phyloP scores from a whole-genome alignment of 2,797 vertebrate genomes.

The Eulemur rubriventer region DNA sequence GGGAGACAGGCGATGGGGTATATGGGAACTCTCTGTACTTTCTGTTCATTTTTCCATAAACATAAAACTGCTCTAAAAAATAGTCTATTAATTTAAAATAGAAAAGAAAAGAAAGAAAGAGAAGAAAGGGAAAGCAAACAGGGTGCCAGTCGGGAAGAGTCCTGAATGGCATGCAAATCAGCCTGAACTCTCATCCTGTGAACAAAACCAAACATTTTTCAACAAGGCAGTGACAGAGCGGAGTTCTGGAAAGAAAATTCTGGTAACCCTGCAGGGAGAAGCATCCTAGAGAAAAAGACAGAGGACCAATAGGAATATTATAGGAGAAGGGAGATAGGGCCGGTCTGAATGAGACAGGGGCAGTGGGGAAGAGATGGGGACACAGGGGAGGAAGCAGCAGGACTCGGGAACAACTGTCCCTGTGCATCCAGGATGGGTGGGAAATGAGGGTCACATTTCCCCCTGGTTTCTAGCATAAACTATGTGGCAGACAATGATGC shows the following conservation, averaged over 20 bases:
- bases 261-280: neutral
- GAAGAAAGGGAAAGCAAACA: neutral
- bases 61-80: neutral
- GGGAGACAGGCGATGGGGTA: neutral
- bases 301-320: neutral
- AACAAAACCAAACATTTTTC: neutral
- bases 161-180: neutral
- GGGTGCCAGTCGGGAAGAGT: neutral
- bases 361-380: neutral
- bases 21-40: neutral
- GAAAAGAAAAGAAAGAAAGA: neutral
- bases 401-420: neutral
- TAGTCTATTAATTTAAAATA: neutral
- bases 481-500: neutral
- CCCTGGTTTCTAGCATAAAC: neutral
- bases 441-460: neutral
- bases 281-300: neutral
- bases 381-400: neutral
- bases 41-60: neutral
- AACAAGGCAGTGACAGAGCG: neutral
- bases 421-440: neutral
- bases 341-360: neutral
- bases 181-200: neutral
- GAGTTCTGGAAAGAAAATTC: neutral
- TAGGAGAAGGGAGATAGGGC: neutral